phyloP scores from a whole-genome alignment of 2,113 vertebrate genomes.

The Hyperopisus bebe region DNA sequence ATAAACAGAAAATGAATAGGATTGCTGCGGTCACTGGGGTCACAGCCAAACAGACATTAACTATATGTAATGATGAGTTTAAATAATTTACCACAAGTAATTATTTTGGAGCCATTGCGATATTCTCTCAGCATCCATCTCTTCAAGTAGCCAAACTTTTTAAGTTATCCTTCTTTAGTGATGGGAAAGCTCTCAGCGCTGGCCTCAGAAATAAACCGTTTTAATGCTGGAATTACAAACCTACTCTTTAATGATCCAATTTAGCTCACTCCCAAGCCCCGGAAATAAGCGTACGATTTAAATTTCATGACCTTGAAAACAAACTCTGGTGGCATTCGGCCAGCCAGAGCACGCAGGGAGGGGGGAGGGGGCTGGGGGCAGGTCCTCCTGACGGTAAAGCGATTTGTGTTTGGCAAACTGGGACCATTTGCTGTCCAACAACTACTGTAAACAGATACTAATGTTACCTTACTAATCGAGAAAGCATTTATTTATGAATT shows the following conservation, averaged over 20 bases:
- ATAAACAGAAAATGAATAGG: background rate
- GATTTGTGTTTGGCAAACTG: background rate
- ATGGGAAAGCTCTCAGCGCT: background rate
- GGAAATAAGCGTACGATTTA: background rate
- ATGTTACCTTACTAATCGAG: background rate
- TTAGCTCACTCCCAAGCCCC: background rate
- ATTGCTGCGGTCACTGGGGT: background rate
- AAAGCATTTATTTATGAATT: background rate
- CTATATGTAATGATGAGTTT: background rate
- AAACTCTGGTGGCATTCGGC: background rate
- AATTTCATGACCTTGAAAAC: slow-evolving; percentile 4
- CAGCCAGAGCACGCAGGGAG: background rate
- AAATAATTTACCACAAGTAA: background rate
- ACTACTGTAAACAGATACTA: background rate
- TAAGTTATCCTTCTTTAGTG: background rate
- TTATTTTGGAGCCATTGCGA: background rate
- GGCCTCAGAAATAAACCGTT: background rate
- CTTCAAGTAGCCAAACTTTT: background rate
- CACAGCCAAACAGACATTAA: background rate
- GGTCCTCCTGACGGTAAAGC: background rate
- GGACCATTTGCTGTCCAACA: background rate
- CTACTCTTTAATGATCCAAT: background rate
- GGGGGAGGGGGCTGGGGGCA: background rate
- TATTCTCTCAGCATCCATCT: background rate
- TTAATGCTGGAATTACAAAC: slow-evolving; percentile 7